Base-by-base conservation (phyloP, 2,888 invertebrate genomes). In the Congeria kusceri region DNA sequence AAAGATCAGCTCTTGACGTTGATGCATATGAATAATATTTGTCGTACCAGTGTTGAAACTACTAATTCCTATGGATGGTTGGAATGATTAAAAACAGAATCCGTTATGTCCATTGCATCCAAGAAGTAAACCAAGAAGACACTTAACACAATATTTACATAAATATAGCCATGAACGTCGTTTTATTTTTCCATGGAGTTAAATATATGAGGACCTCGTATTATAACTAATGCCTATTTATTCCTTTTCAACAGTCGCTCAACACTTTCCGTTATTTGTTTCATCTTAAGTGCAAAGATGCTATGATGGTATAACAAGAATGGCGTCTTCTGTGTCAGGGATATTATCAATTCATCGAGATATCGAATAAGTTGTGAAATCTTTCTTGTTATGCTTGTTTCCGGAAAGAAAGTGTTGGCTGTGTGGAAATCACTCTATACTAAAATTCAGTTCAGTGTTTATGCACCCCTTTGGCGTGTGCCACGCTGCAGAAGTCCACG, bases 191-290 rank as follows among this genome's bases (percentile, higher is more conserved):
- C 23, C 2, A 23, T 53, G 7, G 53, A 25, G 13, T 53, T 53
- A 9, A 53, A n/a, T 25, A 25, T 23, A 53, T 53, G 53, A 25
- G 53, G 53, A 11, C 53, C 53, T 53, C 25, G 20, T 5, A 53
- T 53, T 9, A 53, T 9, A 25, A 53, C 20, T 53, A 23, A 2
- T 7, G 53, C 53, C 13, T 23, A 9, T 53, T 20, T 20, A 9
- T 53, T 53, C 18, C 53, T 20, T 53, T 20, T 53, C 25, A 53
- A 53, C 25, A 53, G 25, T 53, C 53, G 53, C 25, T 53, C 25
- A 53, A 53, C 53, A 23, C 23, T 25, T 20, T 53, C 53, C 11
- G 9, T 3, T 2, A 53, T 53, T 2, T 20, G 20, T 53, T 53
- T 20, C n/a, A 53, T 53, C 53, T 53, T 53, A 23, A 11, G 20